Base-by-base conservation (phyloP, 2,797 vertebrate species). In the Sphaeramia orbicularis region DNA sequence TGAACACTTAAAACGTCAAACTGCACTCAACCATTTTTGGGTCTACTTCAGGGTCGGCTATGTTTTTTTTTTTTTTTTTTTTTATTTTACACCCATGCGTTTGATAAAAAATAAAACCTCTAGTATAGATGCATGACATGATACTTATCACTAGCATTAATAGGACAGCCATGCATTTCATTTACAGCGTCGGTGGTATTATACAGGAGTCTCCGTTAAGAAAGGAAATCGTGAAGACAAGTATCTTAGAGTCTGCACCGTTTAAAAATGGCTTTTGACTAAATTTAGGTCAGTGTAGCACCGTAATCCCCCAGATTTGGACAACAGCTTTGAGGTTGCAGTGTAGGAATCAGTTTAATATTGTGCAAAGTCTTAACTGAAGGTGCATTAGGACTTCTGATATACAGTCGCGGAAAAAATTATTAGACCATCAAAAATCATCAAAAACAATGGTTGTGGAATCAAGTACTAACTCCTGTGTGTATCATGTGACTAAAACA, bases 151-250 rank as follows among this genome's bases (percentile, higher is more conserved):
- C 24, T 19, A 50, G 45, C 71, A 56, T 48, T 67, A 37, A 56
- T 55, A 21, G n/a, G 37, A 65, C 41, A 27, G 62, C 32, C 64
- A 66, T 74, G 71, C 71, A 62, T 42, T 67, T 59, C 54, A 59
- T 65, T 40, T 58, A 57, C 55, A 51, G 37, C 40, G 37, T 41
- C 11, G 11, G 15, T 35, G 40, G 44, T 27, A 49, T 38, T 10
- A 58, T 45, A 36, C 15, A 71, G n/a, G 18, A 44, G 32, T 21
- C 43, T 30, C 10, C 13, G 16, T 30, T 36, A 4, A 16, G 3
- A 14, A 50, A 12, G 6, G 15, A 49, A 35, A n/a, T 35, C 24
- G 24, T 27, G 24, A 16, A 16, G 16, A 53, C 21, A 45, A 45
- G 4, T 18, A 35, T 21, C 27, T 43, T 27, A 16, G 12, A 16